Evolutionary conservation across 2,797 vertebrate genomes (phyloP).

Genomic region (Telmatherina bonti): DNA sequence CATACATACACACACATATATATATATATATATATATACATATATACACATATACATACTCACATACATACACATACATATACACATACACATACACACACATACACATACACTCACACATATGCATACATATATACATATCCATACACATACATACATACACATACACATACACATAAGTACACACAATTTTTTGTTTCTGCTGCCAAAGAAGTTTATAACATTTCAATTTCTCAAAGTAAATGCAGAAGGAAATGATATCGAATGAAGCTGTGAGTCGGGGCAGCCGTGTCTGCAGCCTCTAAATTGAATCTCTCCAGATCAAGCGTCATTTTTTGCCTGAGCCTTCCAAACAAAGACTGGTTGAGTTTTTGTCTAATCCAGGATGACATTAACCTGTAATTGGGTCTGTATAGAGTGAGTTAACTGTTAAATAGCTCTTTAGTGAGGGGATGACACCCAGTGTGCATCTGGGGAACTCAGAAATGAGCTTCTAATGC

Average conservation of each 20-base stretch:
- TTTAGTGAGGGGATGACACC: constrained; percentile 46
- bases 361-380: constrained; percentile 71
- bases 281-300: constrained; percentile 45
- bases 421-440: constrained; percentile 73
- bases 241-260: constrained; percentile 74
- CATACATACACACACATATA: no score
- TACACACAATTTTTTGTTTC: constrained; percentile 56
- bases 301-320: constrained; percentile 76
- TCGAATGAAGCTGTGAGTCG: constrained; percentile 58
- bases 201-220: constrained; percentile 64
- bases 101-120: no score
- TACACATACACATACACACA: no score
- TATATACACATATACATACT: no score
- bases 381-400: constrained; percentile 74
- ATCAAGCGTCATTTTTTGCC: constrained; percentile 53
- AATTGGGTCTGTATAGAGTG: constrained; percentile 55
- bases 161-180: no score
- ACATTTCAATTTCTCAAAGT: constrained; percentile 72
- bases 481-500: constrained; percentile 46
- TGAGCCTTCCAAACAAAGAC: constrained; percentile 72
- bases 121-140: no score
- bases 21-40: no score
- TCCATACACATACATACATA: no score
- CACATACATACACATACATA: no score
- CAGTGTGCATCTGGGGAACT: constrained; percentile 41